phyloP scores from a whole-genome alignment of 1,140 invertebrate species.

The Plodia interpunctella region DNA sequence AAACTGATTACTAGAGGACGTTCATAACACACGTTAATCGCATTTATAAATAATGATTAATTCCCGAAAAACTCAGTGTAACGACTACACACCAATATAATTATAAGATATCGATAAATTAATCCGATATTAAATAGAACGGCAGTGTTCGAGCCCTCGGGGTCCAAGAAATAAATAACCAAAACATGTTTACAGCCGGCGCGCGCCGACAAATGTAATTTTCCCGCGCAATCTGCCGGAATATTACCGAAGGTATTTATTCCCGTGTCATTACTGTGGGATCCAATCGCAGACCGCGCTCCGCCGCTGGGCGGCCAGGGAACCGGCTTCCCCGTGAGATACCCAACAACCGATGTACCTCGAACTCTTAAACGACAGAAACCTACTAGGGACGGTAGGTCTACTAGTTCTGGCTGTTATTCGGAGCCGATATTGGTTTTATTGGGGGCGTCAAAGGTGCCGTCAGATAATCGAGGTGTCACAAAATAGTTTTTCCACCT shows the following conservation, averaged over 20 bases:
- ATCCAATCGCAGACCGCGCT: conserved; percentile 40
- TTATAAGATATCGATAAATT: not conserved
- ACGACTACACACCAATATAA: not conserved
- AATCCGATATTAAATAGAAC: not conserved
- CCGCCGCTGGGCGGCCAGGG: conserved; percentile 12
- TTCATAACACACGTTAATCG: no score
- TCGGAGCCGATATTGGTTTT: conserved; percentile 33
- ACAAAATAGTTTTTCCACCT: conserved; percentile 44
- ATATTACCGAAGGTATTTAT: conserved; percentile 46
- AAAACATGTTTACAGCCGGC: conserved; percentile 37
- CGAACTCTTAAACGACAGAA: not conserved
- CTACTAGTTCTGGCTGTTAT: not conserved
- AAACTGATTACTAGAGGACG: no score
- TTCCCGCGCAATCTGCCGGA: conserved; percentile 30
- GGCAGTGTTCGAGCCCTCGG: not conserved
- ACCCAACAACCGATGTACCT: conserved; percentile 1
- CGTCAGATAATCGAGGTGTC: conserved; percentile 39
- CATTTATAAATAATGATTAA: no score
- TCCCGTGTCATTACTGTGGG: conserved; percentile 45
- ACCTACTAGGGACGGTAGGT: not conserved
- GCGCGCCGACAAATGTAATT: conserved; percentile 33
- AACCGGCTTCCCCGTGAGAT: not conserved
- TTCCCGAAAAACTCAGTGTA: not conserved
- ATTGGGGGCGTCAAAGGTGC: conserved; percentile 34
- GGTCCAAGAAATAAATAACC: conserved; percentile 29